Base-by-base conservation (phyloP, 2,797 vertebrate genomes). In the Selene dorsalis region DNA sequence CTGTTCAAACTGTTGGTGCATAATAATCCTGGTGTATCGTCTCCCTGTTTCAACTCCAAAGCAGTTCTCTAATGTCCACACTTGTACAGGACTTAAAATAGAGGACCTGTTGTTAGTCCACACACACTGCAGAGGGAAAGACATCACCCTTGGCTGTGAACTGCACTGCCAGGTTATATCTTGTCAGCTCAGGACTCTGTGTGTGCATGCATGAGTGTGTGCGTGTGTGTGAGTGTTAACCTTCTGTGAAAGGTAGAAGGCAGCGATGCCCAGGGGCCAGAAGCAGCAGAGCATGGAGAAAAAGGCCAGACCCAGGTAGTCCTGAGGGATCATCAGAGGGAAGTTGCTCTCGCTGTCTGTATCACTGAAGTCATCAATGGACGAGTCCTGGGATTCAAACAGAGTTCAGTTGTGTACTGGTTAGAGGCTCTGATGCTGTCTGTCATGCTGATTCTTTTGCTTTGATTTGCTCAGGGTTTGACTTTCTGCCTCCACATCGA, bases 231-330 rank as follows among this genome's bases (percentile, higher is more conserved):
- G 69, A 73, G 64, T 22, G 18, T 59, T 41, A 92, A 97, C 97
- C 96, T 97, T 97, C 89, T 97, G 96, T 71, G 96, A 96, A 73
- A 97, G 93, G 91, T 96, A 97, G 93, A 97, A 97, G 41, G 96
- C 96, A 13, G 95, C 96, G 0, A 97, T 97, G 86, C 96, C 97
- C 79, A 97, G 89, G 4, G 96, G 96, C 97, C 96, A 97, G 93
- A 98, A 97, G 82, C 96, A 98, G 85, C 96, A 97, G 61, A 97
- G 95, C 96, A 97, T 96, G 63, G 96, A 97, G 94, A 98, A 98
- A 65, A 97, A 96, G 0, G 96, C 96, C 85, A 98, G 87, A 57
- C 96, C 96, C 26, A 97, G 90, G 86, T 97, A 95, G 91, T 98
- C 96, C 71, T 95, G 95, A 61, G 96, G 96, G 77, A 96, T 94